A percentile compares a stretch with the other conserved stretches of the same genome.
These are phyloP conservation scores for Battus philenor DNA, from an alignment of 1,140 invertebrate species.

Conservation along the genomic window DNA sequence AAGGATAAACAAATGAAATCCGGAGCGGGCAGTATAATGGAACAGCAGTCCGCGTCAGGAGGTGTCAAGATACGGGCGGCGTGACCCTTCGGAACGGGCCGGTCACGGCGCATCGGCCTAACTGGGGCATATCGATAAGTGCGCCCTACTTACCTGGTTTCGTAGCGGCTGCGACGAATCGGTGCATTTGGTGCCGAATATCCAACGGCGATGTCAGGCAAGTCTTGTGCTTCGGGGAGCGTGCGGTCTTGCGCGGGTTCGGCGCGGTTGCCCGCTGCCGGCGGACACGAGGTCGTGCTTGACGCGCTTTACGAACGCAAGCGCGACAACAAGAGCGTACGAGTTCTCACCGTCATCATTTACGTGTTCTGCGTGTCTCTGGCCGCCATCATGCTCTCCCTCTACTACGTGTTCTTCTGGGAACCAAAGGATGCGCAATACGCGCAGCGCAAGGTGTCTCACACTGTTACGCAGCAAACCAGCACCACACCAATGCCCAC, in stretches of 20 bases:
- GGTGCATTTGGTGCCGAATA: slow-evolving; percentile 39
- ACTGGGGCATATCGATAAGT: slow-evolving; percentile 69
- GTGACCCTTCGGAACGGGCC: slow-evolving; percentile 49
- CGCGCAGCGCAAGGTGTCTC: slow-evolving; percentile 68
- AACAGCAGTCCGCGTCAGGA: slow-evolving; percentile 62
- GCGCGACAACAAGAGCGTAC: slow-evolving; percentile 90
- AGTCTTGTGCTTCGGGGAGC: slow-evolving; percentile 62
- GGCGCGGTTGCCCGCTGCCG: slow-evolving; percentile 76
- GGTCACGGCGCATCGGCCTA: slow-evolving; percentile 49
- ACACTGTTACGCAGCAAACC: slow-evolving; percentile 64
- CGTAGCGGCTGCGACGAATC: slow-evolving; percentile 30
- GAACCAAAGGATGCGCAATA: slow-evolving; percentile 81
- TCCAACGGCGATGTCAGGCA: slow-evolving; percentile 57
- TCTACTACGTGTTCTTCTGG: slow-evolving; percentile 98
- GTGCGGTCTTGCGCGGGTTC: slow-evolving; percentile 66
- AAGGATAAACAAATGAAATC: slow-evolving; percentile 74
- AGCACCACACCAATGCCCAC: slow-evolving; percentile 72
- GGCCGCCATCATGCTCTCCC: slow-evolving; percentile 94
- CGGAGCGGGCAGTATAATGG: slow-evolving; percentile 60
- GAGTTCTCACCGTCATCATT: slow-evolving; percentile 95
- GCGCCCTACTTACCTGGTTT: slow-evolving; percentile 60
- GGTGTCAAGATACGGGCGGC: slow-evolving; percentile 64
- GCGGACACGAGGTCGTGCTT: slow-evolving; percentile 86
- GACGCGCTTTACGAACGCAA: slow-evolving; percentile 88
- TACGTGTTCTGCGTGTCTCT: slow-evolving; percentile 97